A percentile compares a stretch with the other conserved stretches of the same genome.
These are phyloP conservation scores for Athalia circularis DNA, from an alignment of 2,888 invertebrate species.

Conservation along the genomic window DNA sequence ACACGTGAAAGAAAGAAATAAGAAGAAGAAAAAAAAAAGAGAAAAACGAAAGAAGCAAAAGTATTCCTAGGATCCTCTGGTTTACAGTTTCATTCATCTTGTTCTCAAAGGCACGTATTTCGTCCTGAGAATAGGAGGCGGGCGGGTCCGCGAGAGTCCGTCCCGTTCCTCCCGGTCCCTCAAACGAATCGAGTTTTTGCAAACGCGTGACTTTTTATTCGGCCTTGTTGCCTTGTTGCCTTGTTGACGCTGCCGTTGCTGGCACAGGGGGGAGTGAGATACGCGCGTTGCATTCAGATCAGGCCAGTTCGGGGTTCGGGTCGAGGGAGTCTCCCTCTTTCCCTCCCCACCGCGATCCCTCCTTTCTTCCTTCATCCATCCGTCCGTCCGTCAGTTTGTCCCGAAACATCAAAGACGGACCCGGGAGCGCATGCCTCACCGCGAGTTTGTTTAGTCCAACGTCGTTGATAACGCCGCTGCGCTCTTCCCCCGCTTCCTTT, in stretches of 20 bases:
- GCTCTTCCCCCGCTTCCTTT: not conserved
- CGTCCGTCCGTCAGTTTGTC: constrained; percentile 15
- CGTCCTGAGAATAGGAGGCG: constrained; percentile 8
- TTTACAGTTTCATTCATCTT: constrained; percentile 46
- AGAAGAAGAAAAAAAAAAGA: not conserved
- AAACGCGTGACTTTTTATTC: constrained; percentile 55
- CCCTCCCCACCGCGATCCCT: not conserved
- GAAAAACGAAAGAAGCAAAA: not conserved
- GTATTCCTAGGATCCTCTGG: constrained; percentile 13
- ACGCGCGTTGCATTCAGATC: constrained; percentile 44
- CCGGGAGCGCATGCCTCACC: not conserved
- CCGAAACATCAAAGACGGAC: constrained; percentile 31
- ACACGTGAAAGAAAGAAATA: not conserved
- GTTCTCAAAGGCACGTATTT: constrained; percentile 45
- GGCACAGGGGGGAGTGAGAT: constrained; percentile 31
- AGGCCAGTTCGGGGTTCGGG: constrained; percentile 28
- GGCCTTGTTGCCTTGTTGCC: constrained; percentile 45
- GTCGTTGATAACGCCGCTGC: constrained; percentile 17
- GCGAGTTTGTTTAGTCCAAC: not conserved
- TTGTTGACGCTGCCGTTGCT: constrained; percentile 37
- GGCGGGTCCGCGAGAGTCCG: not conserved
- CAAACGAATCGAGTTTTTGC: constrained; percentile 53
- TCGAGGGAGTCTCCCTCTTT: constrained; percentile 11
- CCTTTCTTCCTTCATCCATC: not conserved
- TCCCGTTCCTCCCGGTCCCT: constrained; percentile 45